Evolutionary conservation across 2,113 vertebrate species (phyloP), one percentile per base, ranked within the genome.

Genomic region (Hypanus sabinus): DNA sequence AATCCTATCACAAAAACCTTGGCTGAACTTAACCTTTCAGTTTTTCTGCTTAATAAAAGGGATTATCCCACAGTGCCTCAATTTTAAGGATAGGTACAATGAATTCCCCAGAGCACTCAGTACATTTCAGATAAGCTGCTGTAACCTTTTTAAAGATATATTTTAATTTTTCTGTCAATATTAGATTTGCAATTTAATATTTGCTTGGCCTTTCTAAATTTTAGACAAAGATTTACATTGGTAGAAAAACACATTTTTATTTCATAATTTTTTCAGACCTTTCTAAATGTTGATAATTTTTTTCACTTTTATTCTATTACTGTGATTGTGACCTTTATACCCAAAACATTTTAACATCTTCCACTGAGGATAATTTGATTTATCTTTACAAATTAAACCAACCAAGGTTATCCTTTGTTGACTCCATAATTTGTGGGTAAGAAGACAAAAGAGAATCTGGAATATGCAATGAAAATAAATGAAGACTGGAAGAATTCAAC

Each of bases 141-240:
- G 62, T 88, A 88, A 88, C 83, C 83, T 88, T 62, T 88, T n/a
- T 62, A n/a, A 60, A 33, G 57, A 27, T 16, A 11, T n/a, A 87
- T 87, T 24, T 24, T 87, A 87, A 87, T 57, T 88, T 88, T 88
- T 88, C 30, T n/a, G 83, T 57, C 46, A 87, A 87, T 87, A 87
- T 88, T 88, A 62, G 83, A 88, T 88, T 62, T 88, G 83, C n/a
- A 88, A 62, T 88, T 88, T 62, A 88, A 33, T 88, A 62, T 88
- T 88, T 88, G 83, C 83, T 62, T 62, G 57, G 83, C 83, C 57
- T 88, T 88, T 88, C n/a, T 27, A 88, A 88, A 24, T 88, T 88
- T 88, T 62, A n/a, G 27, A 88, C 57, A 62, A 16, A 30, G 55
- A 88, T 62, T 62, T n/a, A 88, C 55, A n/a, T 62, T 62, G 18